Evolutionary conservation across 2,113 vertebrate genomes (phyloP), one percentile per base, ranked within the genome.

Genomic region (Emberiza fucata): DNA sequence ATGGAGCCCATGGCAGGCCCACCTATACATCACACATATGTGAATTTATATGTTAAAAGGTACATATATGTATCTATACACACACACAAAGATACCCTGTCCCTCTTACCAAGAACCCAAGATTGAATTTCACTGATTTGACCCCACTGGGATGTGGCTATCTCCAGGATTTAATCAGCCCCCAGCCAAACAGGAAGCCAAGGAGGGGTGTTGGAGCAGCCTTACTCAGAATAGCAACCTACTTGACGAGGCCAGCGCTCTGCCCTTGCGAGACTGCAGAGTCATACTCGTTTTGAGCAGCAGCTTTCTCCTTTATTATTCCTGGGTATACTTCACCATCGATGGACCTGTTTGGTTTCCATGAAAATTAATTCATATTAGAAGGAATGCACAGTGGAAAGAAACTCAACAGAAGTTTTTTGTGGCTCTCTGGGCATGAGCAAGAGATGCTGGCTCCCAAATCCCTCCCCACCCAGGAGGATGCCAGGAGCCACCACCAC

Each of bases 181-280:
- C 69, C 37, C 45, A 57, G 23, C 16, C 42, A 45, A 50, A 37
- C 1, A 2, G 45, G 50, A 24, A 70, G 21, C 56, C 1, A 6
- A 73, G 60, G 37, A 72, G 51, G 47, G 37, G 9, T 1, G 2
- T 3, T n/a, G 71, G 77, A 53, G 20, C 25, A 59, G 33, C n/a
- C 25, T 80, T 40, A 51, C 37, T 57, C 69, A 54, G 40, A 53
- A 48, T 0, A 8, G 31, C 27, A 81, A 78, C 98, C 7, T 98
- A 99, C 99, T 97, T 98, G 91, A 99, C 87, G 0, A 99, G 94
- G 22, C 99, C 99, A 0, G 99, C 98, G 0, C 98, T 99, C 96
- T 99, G 93, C 25, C 99, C 99, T 0, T 35, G 97, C 1, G 97
- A 97, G 84, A 99, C 97, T 0, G 99, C 99, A 0, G 83, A 31